Percentiles rank a stretch among this genome's conserved stretches.
phyloP scores from a whole-genome alignment of 2,888 invertebrate species.

The Scotopteryx bipunctaria region DNA sequence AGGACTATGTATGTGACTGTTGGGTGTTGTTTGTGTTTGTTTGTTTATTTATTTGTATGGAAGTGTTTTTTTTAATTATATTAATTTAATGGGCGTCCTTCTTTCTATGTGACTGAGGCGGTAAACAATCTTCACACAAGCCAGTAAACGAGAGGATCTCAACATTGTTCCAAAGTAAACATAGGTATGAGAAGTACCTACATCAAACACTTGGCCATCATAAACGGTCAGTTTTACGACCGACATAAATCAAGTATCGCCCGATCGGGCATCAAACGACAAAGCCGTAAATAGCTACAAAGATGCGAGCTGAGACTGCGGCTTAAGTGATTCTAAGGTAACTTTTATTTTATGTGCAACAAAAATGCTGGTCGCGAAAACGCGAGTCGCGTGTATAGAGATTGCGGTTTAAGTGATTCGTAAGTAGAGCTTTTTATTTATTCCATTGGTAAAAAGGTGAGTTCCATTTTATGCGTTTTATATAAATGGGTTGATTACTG shows the following conservation, averaged over 20 bases:
- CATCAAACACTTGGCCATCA: constrained; percentile 52
- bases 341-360: constrained; percentile 21
- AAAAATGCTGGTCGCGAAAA: not conserved
- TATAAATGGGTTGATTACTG: no score
- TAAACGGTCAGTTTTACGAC: constrained; percentile 74
- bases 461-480: not conserved
- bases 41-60: no score
- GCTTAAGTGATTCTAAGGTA: constrained; percentile 37
- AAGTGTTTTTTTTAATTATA: not conserved
- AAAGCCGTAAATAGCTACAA: constrained; percentile 16
- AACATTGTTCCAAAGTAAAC: constrained; percentile 53
- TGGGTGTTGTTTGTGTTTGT: no score
- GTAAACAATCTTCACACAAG: constrained; percentile 34
- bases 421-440: constrained; percentile 30
- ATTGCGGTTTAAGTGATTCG: constrained; percentile 42
- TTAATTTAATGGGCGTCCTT: not conserved
- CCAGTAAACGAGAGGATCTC: constrained; percentile 21
- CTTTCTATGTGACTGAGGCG: not conserved
- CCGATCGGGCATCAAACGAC: constrained; percentile 44
- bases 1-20: no score
- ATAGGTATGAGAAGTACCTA: constrained; percentile 46
- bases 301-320: constrained; percentile 38
- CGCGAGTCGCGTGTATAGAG: constrained; percentile 32
- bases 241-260: constrained; percentile 70
- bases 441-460: constrained; percentile 4